Percentiles rank a stretch among this genome's conserved stretches.
phyloP scores from a whole-genome alignment of 2,113 vertebrate species.

The Psophia crepitans region DNA sequence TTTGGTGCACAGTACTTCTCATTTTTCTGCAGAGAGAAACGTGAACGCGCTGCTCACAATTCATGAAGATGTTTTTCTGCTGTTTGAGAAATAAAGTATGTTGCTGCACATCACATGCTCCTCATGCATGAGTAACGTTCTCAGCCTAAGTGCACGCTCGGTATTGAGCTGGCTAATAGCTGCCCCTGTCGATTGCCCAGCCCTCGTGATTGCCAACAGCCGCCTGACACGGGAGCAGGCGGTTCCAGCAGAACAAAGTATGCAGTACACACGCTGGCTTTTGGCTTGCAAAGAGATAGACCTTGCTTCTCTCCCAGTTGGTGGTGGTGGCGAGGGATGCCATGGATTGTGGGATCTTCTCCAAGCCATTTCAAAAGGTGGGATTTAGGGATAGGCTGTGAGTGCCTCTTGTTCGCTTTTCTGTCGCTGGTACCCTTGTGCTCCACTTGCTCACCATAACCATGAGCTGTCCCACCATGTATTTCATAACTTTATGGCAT shows the following conservation, averaged over 20 bases:
- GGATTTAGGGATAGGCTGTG: fast-evolving
- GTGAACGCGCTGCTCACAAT: background rate
- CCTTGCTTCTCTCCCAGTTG: background rate
- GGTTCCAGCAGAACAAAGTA: background rate
- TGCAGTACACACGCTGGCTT: fast-evolving
- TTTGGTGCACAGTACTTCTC: background rate
- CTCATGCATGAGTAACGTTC: background rate
- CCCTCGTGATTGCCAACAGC: fast-evolving
- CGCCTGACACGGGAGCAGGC: background rate
- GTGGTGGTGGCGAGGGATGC: fast-evolving
- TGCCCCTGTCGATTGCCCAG: background rate
- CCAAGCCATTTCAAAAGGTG: background rate
- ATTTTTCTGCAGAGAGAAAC: background rate
- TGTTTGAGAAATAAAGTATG: background rate
- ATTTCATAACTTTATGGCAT: background rate
- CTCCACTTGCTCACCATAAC: background rate
- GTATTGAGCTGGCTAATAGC: background rate
- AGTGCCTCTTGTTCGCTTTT: fast-evolving
- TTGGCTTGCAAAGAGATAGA: background rate
- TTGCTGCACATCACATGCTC: background rate
- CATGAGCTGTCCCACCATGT: fast-evolving
- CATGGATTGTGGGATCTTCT: background rate
- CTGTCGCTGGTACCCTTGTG: fast-evolving
- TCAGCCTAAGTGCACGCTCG: background rate
- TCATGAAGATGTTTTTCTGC: background rate